These are phyloP conservation scores for Xenopus tropicalis DNA, from an alignment of 2,113 vertebrate species.

Conservation along the genomic window DNA sequence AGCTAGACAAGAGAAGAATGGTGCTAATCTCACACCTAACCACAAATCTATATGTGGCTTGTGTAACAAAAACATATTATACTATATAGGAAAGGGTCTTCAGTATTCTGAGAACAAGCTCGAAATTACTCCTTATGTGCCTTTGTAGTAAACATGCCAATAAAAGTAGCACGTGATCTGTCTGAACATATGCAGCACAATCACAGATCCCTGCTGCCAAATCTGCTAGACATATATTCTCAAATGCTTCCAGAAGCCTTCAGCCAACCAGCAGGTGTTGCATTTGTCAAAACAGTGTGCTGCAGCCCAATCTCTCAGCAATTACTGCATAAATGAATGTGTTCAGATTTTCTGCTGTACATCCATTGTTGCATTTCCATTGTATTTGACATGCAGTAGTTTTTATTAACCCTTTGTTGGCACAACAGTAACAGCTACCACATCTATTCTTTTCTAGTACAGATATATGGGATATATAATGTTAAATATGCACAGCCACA, in stretches of 20 bases:
- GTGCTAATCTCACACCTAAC: too few species aligned
- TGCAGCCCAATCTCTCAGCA: constrained; percentile 9
- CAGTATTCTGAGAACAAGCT: not conserved
- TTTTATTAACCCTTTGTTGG: too few species aligned
- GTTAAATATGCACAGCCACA: too few species aligned
- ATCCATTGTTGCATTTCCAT: too few species aligned
- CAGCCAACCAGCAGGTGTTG: not conserved
- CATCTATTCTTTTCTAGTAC: too few species aligned
- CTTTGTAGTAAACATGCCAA: not conserved
- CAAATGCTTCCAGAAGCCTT: not conserved
- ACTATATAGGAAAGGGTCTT: too few species aligned
- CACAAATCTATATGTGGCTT: too few species aligned
- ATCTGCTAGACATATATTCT: constrained; percentile 6
- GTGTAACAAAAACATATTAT: too few species aligned
- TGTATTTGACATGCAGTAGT: too few species aligned
- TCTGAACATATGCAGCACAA: constrained; percentile 1
- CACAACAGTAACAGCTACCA: too few species aligned
- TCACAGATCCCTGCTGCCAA: not conserved
- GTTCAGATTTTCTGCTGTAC: not conserved
- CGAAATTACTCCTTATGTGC: not conserved
- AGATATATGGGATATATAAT: too few species aligned
- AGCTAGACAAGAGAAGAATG: too few species aligned
- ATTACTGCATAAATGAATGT: not conserved
- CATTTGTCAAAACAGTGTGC: constrained; percentile 3
- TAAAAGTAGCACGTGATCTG: not conserved